Conservation (phyloP, 1,140 invertebrate species). For the Trypoxylus dichotomus region DNA sequence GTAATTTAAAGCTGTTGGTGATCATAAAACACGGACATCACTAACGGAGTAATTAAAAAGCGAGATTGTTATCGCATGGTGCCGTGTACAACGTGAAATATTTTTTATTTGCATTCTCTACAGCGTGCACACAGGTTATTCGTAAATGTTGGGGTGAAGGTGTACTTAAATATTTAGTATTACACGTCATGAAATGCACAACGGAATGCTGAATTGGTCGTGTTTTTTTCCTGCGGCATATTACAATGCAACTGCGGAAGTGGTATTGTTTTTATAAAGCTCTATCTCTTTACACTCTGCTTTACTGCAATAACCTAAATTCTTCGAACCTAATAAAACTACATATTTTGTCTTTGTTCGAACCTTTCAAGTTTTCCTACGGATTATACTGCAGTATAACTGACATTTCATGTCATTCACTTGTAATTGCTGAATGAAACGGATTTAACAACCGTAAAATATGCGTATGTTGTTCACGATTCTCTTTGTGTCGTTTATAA, state of each 20-base stretch:
- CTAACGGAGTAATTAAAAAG: not conserved
- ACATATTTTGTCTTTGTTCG: not conserved
- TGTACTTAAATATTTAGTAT: not conserved
- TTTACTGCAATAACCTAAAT: not conserved
- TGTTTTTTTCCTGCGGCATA: not conserved
- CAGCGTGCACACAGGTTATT: not conserved
- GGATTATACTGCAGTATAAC: not conserved
- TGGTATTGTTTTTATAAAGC: not conserved
- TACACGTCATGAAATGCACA: constrained; percentile 2
- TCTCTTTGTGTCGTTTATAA: too few species aligned
- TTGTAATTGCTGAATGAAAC: too few species aligned
- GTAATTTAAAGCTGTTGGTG: not conserved
- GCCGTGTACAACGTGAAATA: not conserved
- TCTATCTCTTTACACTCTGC: not conserved
- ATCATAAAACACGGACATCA: not conserved
- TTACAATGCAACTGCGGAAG: not conserved
- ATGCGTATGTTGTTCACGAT: too few species aligned
- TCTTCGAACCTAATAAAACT: not conserved
- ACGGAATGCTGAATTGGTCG: not conserved
- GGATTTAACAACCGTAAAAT: too few species aligned
- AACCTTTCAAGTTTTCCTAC: not conserved
- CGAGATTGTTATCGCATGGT: not conserved
- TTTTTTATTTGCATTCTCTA: not conserved
- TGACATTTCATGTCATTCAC: not conserved
- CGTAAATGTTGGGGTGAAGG: not conserved